Evolutionary conservation across 2,113 vertebrate species (phyloP).

Genomic region (Connochaetes taurinus): DNA sequence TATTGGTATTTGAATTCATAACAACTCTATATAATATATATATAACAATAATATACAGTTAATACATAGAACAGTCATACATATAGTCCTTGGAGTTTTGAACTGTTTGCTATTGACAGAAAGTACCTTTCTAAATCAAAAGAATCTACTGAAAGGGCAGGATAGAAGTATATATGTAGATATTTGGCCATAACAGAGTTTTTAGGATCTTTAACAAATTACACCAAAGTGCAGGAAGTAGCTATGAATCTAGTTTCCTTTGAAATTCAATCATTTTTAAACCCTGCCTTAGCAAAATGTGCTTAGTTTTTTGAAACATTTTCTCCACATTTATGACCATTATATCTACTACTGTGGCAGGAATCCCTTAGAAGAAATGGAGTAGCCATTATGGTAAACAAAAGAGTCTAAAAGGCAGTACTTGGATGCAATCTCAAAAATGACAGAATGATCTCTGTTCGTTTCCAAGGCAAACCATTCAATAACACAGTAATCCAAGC

Average conservation of each 20-base stretch:
- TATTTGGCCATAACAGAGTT: neutral
- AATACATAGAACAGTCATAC: neutral
- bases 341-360: no score
- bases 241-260: neutral
- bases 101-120: neutral
- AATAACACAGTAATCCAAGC: no score
- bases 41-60: neutral
- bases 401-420: no score
- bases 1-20: neutral
- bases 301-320: neutral
- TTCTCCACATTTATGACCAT: neutral
- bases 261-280: slow-evolving; percentile 6
- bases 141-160: neutral
- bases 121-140: slow-evolving; percentile 25
- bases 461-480: no score
- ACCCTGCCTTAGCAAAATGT: neutral
- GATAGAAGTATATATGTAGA: neutral
- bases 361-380: no score
- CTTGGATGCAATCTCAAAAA: no score
- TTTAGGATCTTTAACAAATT: neutral
- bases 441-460: no score
- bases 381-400: no score
- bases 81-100: neutral
- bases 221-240: neutral
- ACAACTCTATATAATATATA: neutral